Evolutionary conservation across 2,888 invertebrate species (phyloP), one percentile per base, ranked within the genome.

Genomic region (Agrochola litura): DNA sequence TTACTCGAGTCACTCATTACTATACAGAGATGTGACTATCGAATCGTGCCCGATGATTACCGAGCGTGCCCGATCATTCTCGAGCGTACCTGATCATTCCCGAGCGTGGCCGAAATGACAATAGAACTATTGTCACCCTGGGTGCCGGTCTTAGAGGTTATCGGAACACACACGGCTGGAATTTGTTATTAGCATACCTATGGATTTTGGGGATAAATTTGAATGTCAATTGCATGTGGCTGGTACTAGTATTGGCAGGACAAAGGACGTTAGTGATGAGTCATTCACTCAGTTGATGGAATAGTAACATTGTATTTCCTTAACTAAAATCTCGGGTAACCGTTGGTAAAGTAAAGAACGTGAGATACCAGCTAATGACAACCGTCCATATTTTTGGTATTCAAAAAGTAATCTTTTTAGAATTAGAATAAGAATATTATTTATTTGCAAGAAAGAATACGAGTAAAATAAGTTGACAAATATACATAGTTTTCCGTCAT

Each of bases 151-250:
- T 46, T 76, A 70, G 30, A 70, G 78, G 78, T 73, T 75, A 83
- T 56, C 56, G 49, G 65, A 61, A 41, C 81, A 46, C 63, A 58
- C 63, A 75, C 66, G 68, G 30, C 16, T 66, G 71, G 86, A 86
- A 86, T 86, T 76, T 43, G 65, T 81, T 86, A 85, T 86, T 83
- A 77, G 74, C 77, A 74, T 82, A 74, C 68, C 83, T 83, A 74
- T 83, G 22, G 77, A 76, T 73, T 75, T 73, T 58, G 56, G 30
- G 6, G 41, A 46, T 58, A 49, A 66, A 78, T 74, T 85, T 65
- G 68, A 72, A 85, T 85, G 16, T 65, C 69, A 71, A 81, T 85
- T 85, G 70, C 73, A 60, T 81, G 9, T 65, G 41, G 19, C 22
- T 43, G 6, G 37, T 56, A 10, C n/a, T 14, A n/a, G 16, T 52